phyloP scores from a whole-genome alignment of 1,140 invertebrate genomes.

The Zaprionus gabonicus region DNA sequence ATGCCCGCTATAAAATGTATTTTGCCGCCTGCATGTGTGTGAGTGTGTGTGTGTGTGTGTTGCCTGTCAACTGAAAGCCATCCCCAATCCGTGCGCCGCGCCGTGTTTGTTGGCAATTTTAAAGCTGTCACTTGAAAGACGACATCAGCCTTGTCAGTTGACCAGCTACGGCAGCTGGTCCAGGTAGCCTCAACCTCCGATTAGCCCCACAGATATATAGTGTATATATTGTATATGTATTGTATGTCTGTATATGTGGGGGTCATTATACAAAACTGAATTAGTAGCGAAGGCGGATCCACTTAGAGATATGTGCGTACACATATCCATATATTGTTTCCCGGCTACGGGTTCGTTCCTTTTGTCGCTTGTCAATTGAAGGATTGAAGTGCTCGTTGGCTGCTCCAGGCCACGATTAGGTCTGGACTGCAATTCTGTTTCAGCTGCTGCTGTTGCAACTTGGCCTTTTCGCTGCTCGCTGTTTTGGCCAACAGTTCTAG shows the following conservation, averaged over 20 bases:
- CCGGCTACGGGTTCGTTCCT: background rate
- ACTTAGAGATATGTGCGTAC: background rate
- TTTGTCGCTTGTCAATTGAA: background rate
- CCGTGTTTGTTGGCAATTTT: slow-evolving; percentile 28
- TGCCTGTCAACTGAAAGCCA: slow-evolving; percentile 26
- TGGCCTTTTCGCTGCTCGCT: slow-evolving; percentile 29
- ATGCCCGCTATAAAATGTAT: slow-evolving; percentile 40
- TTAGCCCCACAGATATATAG: slow-evolving; percentile 1
- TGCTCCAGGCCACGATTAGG: slow-evolving; percentile 2
- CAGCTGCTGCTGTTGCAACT: slow-evolving; percentile 34
- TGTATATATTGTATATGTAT: background rate
- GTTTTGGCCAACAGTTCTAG: slow-evolving; percentile 63
- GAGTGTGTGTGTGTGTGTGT: slow-evolving; percentile 21
- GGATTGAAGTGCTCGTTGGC: slow-evolving; percentile 4
- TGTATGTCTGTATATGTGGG: background rate
- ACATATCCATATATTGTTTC: background rate
- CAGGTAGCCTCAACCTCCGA: slow-evolving; percentile 36
- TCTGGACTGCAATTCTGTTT: slow-evolving; percentile 8
- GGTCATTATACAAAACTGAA: background rate
- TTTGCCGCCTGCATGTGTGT: slow-evolving; percentile 36
- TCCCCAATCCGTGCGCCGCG: slow-evolving; percentile 22
- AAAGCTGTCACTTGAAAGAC: slow-evolving; percentile 43
- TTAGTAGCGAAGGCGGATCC: background rate
- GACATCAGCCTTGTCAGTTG: slow-evolving; percentile 39
- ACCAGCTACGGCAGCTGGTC: slow-evolving; percentile 5